Evolutionary conservation across 2,797 vertebrate species (phyloP).

Genomic region (Apogon talboti): DNA sequence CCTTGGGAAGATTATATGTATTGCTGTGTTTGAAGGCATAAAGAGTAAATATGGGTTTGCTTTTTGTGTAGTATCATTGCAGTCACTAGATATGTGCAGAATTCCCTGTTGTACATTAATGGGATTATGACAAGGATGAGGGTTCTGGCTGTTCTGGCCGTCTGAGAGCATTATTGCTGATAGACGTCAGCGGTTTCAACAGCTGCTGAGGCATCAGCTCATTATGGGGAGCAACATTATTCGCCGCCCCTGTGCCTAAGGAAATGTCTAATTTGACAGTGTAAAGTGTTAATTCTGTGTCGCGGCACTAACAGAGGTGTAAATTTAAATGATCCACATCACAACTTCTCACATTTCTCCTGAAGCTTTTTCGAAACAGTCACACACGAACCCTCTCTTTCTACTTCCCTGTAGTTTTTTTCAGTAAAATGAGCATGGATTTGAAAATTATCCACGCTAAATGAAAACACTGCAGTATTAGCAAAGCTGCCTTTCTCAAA

Average conservation of each 20-base stretch:
- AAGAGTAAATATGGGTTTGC: conserved; percentile 15
- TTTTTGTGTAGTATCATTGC: neutral
- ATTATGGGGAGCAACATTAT: conserved; percentile 38
- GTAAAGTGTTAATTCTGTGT: conserved; percentile 63
- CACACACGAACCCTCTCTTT: conserved; percentile 2
- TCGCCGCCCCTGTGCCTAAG: conserved; percentile 35
- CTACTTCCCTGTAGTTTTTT: neutral
- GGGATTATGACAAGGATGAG: conserved; percentile 47
- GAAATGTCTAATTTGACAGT: conserved; percentile 51
- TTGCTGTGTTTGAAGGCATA: conserved; percentile 22
- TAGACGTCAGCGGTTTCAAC: conserved; percentile 51
- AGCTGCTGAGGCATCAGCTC: conserved; percentile 57
- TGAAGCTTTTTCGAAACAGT: neutral
- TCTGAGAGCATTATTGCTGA: conserved; percentile 59
- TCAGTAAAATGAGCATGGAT: conserved; percentile 14
- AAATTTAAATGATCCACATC: conserved; percentile 62
- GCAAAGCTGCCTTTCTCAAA: conserved; percentile 8
- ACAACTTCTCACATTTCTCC: conserved; percentile 36
- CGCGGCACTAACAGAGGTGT: conserved; percentile 52
- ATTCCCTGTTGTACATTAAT: conserved; percentile 26
- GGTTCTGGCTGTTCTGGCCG: conserved; percentile 43
- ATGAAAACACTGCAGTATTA: conserved; percentile 13
- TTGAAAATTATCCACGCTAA: neutral
- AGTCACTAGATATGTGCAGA: conserved; percentile 46
- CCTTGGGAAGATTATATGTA: neutral